These are phyloP conservation scores for Melanotus villosus DNA, from an alignment of 2,888 invertebrate species.

Conservation along the genomic window DNA sequence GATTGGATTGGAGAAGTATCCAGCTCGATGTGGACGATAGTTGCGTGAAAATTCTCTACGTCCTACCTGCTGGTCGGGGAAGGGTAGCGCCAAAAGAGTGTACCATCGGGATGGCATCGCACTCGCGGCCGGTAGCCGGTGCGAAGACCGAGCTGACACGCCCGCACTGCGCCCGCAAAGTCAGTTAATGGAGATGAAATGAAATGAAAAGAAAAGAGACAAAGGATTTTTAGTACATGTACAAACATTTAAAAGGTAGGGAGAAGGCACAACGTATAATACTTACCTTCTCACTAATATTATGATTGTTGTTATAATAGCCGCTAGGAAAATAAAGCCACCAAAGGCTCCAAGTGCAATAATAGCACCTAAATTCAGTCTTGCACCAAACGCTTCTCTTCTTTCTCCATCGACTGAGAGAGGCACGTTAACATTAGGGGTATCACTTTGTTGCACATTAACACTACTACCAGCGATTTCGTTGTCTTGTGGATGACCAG, in stretches of 20 bases:
- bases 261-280: not conserved
- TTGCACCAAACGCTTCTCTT: slow-evolving; percentile 75
- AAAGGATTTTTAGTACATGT: slow-evolving; percentile 6
- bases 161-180: slow-evolving; percentile 61
- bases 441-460: slow-evolving; percentile 74
- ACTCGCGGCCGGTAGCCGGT: slow-evolving; percentile 68
- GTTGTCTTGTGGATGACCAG: slow-evolving; percentile 84
- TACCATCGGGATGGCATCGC: slow-evolving; percentile 89
- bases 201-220: slow-evolving; percentile 36
- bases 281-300: slow-evolving; percentile 89
- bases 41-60: slow-evolving; percentile 86
- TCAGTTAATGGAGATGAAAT: slow-evolving; percentile 43
- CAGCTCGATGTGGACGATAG: slow-evolving; percentile 82
- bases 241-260: slow-evolving; percentile 9
- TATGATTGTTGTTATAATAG: slow-evolving; percentile 90
- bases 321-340: slow-evolving; percentile 91
- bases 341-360: slow-evolving; percentile 92
- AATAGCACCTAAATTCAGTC: slow-evolving; percentile 87
- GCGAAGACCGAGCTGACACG: slow-evolving; percentile 68
- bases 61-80: slow-evolving; percentile 94
- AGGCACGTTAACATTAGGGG: slow-evolving; percentile 78
- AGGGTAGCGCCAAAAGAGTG: slow-evolving; percentile 91
- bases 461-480: slow-evolving; percentile 73
- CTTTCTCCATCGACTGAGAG: slow-evolving; percentile 76
- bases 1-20: slow-evolving; percentile 90